Percentiles rank a stretch among this genome's conserved stretches.
phyloP scores from a whole-genome alignment of 2,113 vertebrate genomes.

The Clupea harengus region DNA sequence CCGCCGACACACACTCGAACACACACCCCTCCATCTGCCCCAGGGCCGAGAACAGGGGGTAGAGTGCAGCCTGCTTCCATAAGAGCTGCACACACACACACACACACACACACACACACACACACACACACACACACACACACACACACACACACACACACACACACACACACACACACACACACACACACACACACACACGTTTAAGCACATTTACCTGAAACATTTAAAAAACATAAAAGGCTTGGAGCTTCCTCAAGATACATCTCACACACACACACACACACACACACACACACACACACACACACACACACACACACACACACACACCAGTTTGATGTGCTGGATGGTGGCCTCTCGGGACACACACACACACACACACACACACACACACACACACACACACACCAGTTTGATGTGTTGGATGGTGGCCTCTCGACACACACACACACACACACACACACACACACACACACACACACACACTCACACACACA shows the following conservation, averaged over 20 bases:
- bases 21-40: slow-evolving; percentile 95
- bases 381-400: slow-evolving; percentile 69
- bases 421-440: slow-evolving; percentile 1
- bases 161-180: slow-evolving; percentile 6
- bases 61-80: slow-evolving; percentile 92
- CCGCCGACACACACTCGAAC: slow-evolving; percentile 97
- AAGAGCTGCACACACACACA: slow-evolving; percentile 75
- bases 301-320: background rate
- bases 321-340: slow-evolving; percentile 76
- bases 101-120: background rate
- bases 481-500: no score
- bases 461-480: slow-evolving; percentile 54
- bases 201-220: no score
- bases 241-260: no score
- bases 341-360: background rate
- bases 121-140: background rate
- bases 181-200: background rate
- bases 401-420: slow-evolving; percentile 70
- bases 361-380: slow-evolving; percentile 69
- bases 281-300: background rate
- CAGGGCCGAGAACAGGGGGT: slow-evolving; percentile 88
- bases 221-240: no score
- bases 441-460: no score
- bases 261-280: background rate
- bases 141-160: background rate